These are phyloP conservation scores for Corapipo altera DNA, from an alignment of 2,113 vertebrate species.

Conservation along the genomic window DNA sequence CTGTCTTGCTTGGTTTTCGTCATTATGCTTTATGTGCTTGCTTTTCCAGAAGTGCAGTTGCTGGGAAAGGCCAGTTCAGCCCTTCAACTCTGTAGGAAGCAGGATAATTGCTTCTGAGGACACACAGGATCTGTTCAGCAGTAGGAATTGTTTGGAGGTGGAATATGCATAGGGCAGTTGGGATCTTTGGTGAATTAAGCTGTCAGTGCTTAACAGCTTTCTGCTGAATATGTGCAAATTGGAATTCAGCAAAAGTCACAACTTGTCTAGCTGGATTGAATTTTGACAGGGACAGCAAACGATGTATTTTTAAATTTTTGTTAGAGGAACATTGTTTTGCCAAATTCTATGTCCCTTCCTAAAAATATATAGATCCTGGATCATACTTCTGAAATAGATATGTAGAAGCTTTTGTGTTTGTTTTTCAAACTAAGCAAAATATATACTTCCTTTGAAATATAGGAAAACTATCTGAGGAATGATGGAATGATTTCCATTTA, in stretches of 20 bases:
- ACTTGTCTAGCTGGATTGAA: background rate
- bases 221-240: background rate
- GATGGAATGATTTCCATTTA: background rate
- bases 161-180: background rate
- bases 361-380: background rate
- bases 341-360: background rate
- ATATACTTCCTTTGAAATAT: background rate
- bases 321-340: background rate
- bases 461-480: background rate
- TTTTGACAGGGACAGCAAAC: background rate
- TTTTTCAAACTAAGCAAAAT: background rate
- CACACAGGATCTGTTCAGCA: background rate
- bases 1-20: background rate
- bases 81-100: background rate
- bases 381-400: background rate
- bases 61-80: background rate
- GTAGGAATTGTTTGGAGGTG: slow-evolving; percentile 5
- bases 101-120: background rate
- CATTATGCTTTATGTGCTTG: background rate
- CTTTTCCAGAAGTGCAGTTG: background rate
- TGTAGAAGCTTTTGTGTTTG: background rate
- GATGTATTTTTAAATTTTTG: background rate
- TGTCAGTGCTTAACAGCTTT: slow-evolving; percentile 10
- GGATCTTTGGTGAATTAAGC: slow-evolving; percentile 22
- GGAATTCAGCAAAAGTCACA: background rate